Percentiles rank a stretch among this genome's conserved stretches.
Evolutionary conservation across 2,888 invertebrate species (phyloP).

Genomic region (Stenoptilia bipunctidactyla): DNA sequence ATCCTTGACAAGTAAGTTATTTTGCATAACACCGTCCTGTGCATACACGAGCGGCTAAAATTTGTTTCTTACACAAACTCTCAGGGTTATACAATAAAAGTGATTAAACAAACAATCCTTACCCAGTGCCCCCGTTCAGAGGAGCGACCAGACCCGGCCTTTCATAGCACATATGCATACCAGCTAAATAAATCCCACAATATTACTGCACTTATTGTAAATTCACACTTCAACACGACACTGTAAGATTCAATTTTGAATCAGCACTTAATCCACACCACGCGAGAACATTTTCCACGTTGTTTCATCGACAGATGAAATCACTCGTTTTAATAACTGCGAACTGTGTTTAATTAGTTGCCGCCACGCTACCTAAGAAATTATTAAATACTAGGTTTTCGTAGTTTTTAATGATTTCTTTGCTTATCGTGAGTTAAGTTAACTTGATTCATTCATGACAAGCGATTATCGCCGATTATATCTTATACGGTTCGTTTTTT

Average conservation of each 20-base stretch:
- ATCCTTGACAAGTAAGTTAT: too few relatives aligned
- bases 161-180: constrained; percentile 68
- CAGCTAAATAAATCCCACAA: constrained; percentile 37
- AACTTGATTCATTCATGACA: too few relatives aligned
- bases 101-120: neutral
- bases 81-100: neutral
- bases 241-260: constrained; percentile 16
- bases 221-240: constrained; percentile 20
- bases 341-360: constrained; percentile 2
- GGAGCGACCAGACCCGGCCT: constrained; percentile 56
- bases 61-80: too few relatives aligned
- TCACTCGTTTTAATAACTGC: constrained; percentile 21
- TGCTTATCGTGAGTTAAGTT: too few relatives aligned
- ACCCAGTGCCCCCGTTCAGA: constrained; percentile 42
- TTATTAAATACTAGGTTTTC: constrained; percentile 15
- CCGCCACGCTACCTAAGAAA: constrained; percentile 17
- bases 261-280: constrained; percentile 45
- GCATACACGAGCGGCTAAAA: too few relatives aligned
- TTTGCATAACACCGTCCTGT: too few relatives aligned
- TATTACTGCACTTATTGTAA: constrained; percentile 17
- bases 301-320: constrained; percentile 19
- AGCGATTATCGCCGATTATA: too few relatives aligned
- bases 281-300: constrained; percentile 53
- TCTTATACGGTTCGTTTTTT: too few relatives aligned
- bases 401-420: too few relatives aligned